Evolutionary conservation across 2,797 vertebrate genomes (phyloP).

Genomic region (Tragelaphus eurycerus): DNA sequence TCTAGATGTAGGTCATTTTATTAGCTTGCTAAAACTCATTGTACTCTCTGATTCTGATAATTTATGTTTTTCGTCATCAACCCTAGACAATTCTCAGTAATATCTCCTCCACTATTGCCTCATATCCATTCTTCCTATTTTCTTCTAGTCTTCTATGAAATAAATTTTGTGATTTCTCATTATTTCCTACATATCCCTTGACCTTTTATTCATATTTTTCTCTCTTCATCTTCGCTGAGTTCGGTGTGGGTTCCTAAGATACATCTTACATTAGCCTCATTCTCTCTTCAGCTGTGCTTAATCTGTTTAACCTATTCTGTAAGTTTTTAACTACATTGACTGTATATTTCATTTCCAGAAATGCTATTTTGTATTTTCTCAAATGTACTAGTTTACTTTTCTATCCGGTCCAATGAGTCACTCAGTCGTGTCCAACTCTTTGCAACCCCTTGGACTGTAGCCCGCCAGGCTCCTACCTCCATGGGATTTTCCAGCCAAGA

Average conservation of each 20-base stretch:
- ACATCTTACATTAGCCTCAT: background rate
- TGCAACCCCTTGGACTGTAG: background rate
- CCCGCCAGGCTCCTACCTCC: background rate
- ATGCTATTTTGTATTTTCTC: background rate
- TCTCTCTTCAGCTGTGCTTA: background rate
- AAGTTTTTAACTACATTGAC: background rate
- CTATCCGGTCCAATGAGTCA: background rate
- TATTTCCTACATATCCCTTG: background rate
- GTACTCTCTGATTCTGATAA: background rate
- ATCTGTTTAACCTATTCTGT: background rate
- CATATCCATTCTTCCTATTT: background rate
- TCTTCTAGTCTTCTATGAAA: background rate
- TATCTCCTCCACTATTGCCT: background rate
- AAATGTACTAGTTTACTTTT: background rate
- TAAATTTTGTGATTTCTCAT: background rate
- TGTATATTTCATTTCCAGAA: background rate
- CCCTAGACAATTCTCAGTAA: background rate
- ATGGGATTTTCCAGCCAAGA: background rate
- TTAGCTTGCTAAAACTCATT: background rate
- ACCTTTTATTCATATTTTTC: background rate
- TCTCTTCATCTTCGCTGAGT: background rate
- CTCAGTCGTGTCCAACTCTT: background rate
- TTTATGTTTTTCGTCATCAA: background rate
- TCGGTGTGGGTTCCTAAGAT: background rate
- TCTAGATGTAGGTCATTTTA: background rate